Conservation (phyloP, 1,140 invertebrate species). For the Cryptotermes secundus region DNA sequence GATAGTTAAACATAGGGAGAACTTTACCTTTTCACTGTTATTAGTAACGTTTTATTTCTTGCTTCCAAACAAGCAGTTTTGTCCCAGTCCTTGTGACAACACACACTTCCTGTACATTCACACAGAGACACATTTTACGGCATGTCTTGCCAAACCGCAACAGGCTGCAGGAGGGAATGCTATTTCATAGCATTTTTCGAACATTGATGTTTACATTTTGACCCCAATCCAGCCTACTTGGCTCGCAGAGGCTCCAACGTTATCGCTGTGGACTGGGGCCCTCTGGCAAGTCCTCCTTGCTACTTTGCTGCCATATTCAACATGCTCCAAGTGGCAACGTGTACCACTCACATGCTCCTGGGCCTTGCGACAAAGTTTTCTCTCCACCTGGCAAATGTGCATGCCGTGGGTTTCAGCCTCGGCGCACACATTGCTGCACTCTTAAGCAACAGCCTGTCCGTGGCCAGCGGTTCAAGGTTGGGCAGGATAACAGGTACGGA, state of each 20-base stretch:
- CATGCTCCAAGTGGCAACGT: slow-evolving; percentile 52
- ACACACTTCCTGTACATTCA: too few relatives aligned
- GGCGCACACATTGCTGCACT: slow-evolving; percentile 67
- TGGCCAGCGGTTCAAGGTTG: background rate
- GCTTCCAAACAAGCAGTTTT: too few relatives aligned
- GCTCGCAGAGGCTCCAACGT: slow-evolving; percentile 48
- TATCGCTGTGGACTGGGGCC: slow-evolving; percentile 55
- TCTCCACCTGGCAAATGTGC: slow-evolving; percentile 59
- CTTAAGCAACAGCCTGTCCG: slow-evolving; percentile 52
- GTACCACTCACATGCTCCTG: slow-evolving; percentile 48
- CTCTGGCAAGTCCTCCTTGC: slow-evolving; percentile 48
- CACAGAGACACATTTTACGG: too few relatives aligned
- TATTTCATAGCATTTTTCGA: too few relatives aligned
- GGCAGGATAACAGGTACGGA: slow-evolving; percentile 48
- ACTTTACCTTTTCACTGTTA: too few relatives aligned
- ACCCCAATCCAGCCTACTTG: slow-evolving; percentile 43
- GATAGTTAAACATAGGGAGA: too few relatives aligned
- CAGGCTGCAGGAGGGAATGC: too few relatives aligned
- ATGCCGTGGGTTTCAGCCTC: slow-evolving; percentile 72
- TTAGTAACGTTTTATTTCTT: too few relatives aligned
- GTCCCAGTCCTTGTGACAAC: too few relatives aligned
- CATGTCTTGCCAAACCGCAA: too few relatives aligned
- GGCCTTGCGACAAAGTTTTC: slow-evolving; percentile 51
- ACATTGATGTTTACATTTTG: too few relatives aligned
- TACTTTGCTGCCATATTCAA: slow-evolving; percentile 53